Evolutionary conservation across 2,797 vertebrate genomes (phyloP).

Genomic region (Myioborus miniatus): DNA sequence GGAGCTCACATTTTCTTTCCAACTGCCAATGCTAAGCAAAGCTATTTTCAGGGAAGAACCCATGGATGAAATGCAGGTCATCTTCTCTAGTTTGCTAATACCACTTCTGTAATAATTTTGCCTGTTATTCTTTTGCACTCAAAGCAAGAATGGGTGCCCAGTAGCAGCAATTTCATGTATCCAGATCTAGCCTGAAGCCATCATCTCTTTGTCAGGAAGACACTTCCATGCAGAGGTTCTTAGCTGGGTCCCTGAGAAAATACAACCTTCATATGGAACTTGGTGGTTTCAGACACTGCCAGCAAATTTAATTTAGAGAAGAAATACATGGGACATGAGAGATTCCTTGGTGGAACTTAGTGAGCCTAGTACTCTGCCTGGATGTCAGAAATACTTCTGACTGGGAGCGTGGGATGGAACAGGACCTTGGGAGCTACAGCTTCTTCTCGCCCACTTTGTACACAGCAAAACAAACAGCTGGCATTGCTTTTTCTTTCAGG

Average conservation of each 20-base stretch:
- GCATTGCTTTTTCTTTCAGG: not conserved
- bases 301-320: not conserved
- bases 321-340: not conserved
- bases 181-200: not conserved
- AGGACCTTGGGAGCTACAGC: not conserved
- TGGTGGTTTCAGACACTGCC: not conserved
- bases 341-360: not conserved
- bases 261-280: not conserved
- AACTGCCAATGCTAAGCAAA: not conserved
- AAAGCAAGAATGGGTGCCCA: not conserved
- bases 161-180: not conserved
- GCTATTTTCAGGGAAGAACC: not conserved
- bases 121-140: not conserved
- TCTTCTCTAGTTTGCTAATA: not conserved
- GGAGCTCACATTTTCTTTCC: not conserved
- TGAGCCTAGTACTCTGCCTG: not conserved
- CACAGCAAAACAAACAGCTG: not conserved
- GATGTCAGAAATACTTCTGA: not conserved
- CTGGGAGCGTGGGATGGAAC: fast-evolving
- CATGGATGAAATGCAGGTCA: not conserved
- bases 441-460: not conserved
- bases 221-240: not conserved
- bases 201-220: not conserved
- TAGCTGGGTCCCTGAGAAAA: not conserved
- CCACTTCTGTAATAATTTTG: not conserved